These are phyloP conservation scores for Bombylius major DNA, from an alignment of 2,888 invertebrate genomes.

Conservation along the genomic window DNA sequence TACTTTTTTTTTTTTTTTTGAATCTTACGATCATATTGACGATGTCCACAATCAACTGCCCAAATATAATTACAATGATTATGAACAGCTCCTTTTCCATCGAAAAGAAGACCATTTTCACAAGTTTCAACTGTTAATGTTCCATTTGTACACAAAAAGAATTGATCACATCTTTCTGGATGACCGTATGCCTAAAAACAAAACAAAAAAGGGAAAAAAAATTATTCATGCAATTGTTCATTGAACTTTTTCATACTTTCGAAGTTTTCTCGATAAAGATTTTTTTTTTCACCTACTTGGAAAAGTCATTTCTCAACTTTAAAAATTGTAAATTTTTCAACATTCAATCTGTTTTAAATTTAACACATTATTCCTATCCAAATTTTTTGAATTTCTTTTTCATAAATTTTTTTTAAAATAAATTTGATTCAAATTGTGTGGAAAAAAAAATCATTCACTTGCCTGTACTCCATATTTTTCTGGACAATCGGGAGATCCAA, in stretches of 20 bases:
- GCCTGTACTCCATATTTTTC: slow-evolving; percentile 64
- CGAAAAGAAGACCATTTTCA: slow-evolving; percentile 82
- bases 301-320: not conserved
- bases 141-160: slow-evolving; percentile 85
- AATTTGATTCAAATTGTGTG: too few relatives aligned
- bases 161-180: slow-evolving; percentile 76
- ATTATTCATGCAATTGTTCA: not conserved
- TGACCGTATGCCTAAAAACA: slow-evolving; percentile 60
- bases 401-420: too few relatives aligned
- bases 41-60: slow-evolving; percentile 75
- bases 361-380: too few relatives aligned
- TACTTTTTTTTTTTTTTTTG: not conserved
- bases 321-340: too few relatives aligned
- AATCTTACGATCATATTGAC: slow-evolving; percentile 65
- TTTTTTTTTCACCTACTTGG: too few relatives aligned
- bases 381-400: too few relatives aligned
- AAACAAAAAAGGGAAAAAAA: not conserved
- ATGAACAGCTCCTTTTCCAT: slow-evolving; percentile 78
- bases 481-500: slow-evolving; percentile 62
- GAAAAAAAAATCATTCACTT: slow-evolving; percentile 9
- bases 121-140: slow-evolving; percentile 80
- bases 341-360: too few relatives aligned
- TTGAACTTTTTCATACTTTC: too few relatives aligned
- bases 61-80: slow-evolving; percentile 91
- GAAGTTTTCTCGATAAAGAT: not conserved